phyloP scores from a whole-genome alignment of 37 sponge, comb jelly and placozoan species.

The Oopsacas minuta region DNA sequence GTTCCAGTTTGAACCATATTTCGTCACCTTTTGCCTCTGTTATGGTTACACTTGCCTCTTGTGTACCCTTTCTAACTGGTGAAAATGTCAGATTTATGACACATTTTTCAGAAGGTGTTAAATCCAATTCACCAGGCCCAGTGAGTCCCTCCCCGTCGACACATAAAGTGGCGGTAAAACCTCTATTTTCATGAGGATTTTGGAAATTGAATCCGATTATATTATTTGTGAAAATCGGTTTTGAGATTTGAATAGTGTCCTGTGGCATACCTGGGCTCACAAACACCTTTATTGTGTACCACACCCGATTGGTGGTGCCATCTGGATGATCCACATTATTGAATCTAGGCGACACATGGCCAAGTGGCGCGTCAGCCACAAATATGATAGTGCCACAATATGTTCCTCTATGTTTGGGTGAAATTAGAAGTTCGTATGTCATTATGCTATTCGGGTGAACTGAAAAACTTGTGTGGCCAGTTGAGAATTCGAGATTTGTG shows the following conservation, averaged over 20 bases:
- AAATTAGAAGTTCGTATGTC: not conserved
- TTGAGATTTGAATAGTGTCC: not conserved
- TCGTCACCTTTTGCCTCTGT: conserved; percentile 43
- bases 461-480: not conserved
- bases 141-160: not conserved
- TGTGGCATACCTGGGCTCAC: not conserved
- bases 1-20: conserved; percentile 60
- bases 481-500: not conserved
- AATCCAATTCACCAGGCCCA: not conserved
- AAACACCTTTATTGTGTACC: conserved; percentile 6
- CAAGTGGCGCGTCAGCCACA: not conserved
- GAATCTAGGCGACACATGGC: not conserved
- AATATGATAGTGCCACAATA: not conserved
- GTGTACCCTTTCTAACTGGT: not conserved
- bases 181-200: not conserved
- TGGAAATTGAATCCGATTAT: not conserved
- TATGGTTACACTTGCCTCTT: not conserved
- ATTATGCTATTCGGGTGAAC: not conserved
- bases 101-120: not conserved
- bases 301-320: not conserved
- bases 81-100: not conserved
- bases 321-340: conserved; percentile 7
- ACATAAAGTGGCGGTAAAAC: not conserved
- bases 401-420: not conserved
- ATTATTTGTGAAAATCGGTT: not conserved